Conservation (phyloP, 2,113 vertebrate species). For the Campylorhamphus procurvoides region DNA sequence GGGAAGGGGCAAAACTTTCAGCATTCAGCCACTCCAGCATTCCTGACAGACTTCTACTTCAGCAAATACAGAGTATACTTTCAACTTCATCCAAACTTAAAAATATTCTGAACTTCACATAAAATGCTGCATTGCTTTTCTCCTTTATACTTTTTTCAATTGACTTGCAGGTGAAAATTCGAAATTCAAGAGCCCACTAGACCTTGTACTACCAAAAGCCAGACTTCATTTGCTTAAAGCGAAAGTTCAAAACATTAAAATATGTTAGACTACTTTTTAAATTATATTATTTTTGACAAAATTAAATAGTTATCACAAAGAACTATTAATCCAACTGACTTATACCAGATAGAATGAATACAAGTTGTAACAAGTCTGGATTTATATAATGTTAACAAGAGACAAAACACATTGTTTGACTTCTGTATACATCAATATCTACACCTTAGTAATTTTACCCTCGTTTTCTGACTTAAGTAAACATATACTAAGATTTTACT, state of each 20-base stretch:
- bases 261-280: not conserved
- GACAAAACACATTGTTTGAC: not conserved
- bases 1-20: not conserved
- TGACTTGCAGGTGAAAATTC: not conserved
- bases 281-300: not conserved
- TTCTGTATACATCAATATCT: not conserved
- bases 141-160: not conserved
- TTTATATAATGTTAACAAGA: not conserved
- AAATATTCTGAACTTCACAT: not conserved
- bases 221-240: not conserved
- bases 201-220: not conserved
- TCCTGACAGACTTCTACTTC: not conserved
- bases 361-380: not conserved
- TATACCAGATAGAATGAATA: not conserved
- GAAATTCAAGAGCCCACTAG: not conserved
- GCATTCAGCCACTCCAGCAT: not conserved
- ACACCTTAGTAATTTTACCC: not conserved
- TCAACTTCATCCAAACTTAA: not conserved
- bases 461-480: not conserved
- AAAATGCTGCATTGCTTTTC: not conserved
- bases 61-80: not conserved
- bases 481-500: not conserved
- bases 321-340: not conserved
- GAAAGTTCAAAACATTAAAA: not conserved
- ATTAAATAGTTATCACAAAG: not conserved